Conservation (phyloP, 2,888 invertebrate genomes). For the Tiphia femorata region DNA sequence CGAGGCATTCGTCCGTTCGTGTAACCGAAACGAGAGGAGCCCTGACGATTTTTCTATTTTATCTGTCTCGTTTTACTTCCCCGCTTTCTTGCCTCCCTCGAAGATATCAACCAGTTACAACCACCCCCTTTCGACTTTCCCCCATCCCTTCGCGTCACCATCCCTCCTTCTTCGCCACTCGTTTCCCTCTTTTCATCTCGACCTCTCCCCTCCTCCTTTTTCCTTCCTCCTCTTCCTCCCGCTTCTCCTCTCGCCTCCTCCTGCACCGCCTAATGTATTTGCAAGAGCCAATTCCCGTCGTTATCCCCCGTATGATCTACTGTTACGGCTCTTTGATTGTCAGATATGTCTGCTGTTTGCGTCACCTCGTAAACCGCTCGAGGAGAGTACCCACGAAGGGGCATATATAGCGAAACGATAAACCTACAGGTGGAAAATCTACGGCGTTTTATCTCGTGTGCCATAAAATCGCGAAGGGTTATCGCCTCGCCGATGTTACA, state of each 20-base stretch:
- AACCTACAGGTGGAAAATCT: constrained; percentile 32
- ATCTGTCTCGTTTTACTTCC: constrained; percentile 50
- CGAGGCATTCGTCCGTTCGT: too few relatives aligned
- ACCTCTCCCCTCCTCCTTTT: constrained; percentile 11
- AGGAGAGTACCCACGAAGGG: too few relatives aligned
- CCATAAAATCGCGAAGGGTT: too few relatives aligned
- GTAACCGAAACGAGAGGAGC: constrained; percentile 21
- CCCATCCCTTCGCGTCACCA: constrained; percentile 24
- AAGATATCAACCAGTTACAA: constrained; percentile 30
- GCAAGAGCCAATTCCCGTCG: constrained; percentile 66
- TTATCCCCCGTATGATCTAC: constrained; percentile 65
- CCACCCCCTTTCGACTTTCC: constrained; percentile 6
- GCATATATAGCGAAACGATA: constrained; percentile 12
- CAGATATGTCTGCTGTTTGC: constrained; percentile 35
- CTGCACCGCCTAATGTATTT: constrained; percentile 64
- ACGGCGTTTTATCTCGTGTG: too few relatives aligned
- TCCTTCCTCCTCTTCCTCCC: constrained; percentile 42
- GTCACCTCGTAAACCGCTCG: constrained; percentile 28
- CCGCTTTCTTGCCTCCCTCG: constrained; percentile 19
- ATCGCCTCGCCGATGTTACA: not conserved
- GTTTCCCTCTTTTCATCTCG: constrained; percentile 13
- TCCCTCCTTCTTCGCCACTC: constrained; percentile 24
- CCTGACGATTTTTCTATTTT: constrained; percentile 65
- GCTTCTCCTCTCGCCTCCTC: constrained; percentile 38
- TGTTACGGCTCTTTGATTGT: constrained; percentile 66